Base-by-base conservation (phyloP, 2,888 invertebrate genomes). In the Eledona agricola region DNA sequence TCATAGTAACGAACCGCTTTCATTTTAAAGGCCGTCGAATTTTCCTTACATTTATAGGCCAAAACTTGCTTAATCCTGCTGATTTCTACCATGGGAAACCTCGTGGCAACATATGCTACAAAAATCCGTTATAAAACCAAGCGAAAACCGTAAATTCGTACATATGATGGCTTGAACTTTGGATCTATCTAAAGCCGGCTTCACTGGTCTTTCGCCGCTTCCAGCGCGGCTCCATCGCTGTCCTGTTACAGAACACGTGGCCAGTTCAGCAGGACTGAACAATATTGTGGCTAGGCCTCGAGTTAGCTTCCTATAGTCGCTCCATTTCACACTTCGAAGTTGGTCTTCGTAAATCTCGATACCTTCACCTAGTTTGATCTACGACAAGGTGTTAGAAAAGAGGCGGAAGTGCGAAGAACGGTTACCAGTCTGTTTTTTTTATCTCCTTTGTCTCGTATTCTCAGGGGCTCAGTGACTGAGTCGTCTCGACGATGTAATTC, bases 1-100 rank as follows among this genome's bases (percentile, higher is more conserved):
- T 73, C 72, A 57, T 74, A 76, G 66, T 82, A 87, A 79, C 87
- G 83, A 69, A 87, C 85, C 32, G 86, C 85, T 73, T 87, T 82
- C 86, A 87, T 87, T 75, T 86, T 79, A 54, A 87, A 83, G 62
- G 87, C 87, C 32, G 87, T 87, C 65, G 87, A 87, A 77, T 87
- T 87, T 75, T 88, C 88, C 78, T 88, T 88, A 76, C 88, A 88
- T 77, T 88, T 88, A 77, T 88, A 88, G 13, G 88, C 88, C 63
- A 88, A 78, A 63, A 88, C 87, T 76, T 88, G 88, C 75, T 88
- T 88, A 73, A 88, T 87, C 69, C 87, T 79, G 77, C 86, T 86
- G 70, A 87, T 86, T 76, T 87, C 87, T 11, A 87, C 84, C 71
- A 84, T 83, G 19, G 88, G 88, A 79, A 88, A 88, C 71, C 86